Percentiles rank a stretch among this genome's conserved stretches.
These are phyloP conservation scores for Trichomalopsis sarcophagae DNA, from an alignment of 1,140 invertebrate species.

Conservation along the genomic window DNA sequence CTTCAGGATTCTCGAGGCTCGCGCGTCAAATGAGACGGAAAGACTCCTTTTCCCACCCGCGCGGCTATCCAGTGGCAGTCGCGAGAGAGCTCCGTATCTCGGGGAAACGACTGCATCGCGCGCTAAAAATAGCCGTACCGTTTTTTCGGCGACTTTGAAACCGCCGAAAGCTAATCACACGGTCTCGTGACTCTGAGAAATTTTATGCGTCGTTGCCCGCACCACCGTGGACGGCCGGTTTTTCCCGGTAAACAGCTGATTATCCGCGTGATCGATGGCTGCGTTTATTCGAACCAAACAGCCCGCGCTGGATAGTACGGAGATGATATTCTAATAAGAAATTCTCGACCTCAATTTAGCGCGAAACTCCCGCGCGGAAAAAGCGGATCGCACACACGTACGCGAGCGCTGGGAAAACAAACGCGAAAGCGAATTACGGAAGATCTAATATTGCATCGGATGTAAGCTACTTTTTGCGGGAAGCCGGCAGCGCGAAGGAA, in stretches of 20 bases:
- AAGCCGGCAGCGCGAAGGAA: slow-evolving; percentile 25
- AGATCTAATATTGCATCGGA: slow-evolving; percentile 50
- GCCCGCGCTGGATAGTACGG: no score
- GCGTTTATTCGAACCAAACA: neutral
- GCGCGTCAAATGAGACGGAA: slow-evolving; percentile 23
- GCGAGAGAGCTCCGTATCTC: slow-evolving; percentile 18
- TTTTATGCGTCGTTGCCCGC: slow-evolving; percentile 7
- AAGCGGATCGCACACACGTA: neutral
- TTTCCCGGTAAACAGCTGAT: neutral
- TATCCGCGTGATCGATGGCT: neutral
- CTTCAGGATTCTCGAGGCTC: neutral
- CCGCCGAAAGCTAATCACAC: slow-evolving; percentile 16
- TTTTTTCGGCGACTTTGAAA: slow-evolving; percentile 12
- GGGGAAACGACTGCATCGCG: slow-evolving; percentile 1
- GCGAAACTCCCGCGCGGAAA: neutral
- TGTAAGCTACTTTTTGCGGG: slow-evolving; percentile 46
- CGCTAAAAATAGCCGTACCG: slow-evolving; percentile 29
- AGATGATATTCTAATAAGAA: neutral
- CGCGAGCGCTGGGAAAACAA: slow-evolving; percentile 33
- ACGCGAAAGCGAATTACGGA: slow-evolving; percentile 44
- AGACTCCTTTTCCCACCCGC: neutral
- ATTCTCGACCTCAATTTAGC: slow-evolving; percentile 1
- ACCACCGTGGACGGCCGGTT: no score
- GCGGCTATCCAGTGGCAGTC: neutral
- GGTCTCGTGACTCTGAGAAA: slow-evolving; percentile 6